Percentiles rank a stretch among this genome's conserved stretches.
Evolutionary conservation across 1,140 invertebrate species (phyloP).

Genomic region (Leptoteleia sp.): DNA sequence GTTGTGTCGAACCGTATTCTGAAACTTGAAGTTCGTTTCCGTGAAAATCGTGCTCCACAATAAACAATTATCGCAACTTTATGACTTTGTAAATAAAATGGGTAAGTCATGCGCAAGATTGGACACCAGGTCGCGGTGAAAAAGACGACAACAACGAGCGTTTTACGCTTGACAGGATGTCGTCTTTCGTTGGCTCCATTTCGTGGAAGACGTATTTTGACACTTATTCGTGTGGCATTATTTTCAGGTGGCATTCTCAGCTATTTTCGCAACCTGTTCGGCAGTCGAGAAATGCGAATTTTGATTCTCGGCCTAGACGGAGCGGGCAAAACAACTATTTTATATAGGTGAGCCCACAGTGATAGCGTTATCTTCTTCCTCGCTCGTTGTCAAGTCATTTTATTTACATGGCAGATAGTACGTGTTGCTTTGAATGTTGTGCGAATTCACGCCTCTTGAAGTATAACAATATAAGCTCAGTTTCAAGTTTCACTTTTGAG

Average conservation of each 20-base stretch:
- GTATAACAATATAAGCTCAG: too few relatives aligned
- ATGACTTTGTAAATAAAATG: constrained; percentile 74
- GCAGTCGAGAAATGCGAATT: constrained; percentile 98
- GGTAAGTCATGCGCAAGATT: constrained; percentile 65
- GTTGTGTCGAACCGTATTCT: too few relatives aligned
- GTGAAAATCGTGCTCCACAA: too few relatives aligned
- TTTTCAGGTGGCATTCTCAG: constrained; percentile 94
- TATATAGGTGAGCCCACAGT: constrained; percentile 87
- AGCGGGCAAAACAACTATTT: constrained; percentile 99
- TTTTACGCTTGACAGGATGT: constrained; percentile 23
- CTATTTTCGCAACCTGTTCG: constrained; percentile 96
- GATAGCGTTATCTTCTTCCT: neutral
- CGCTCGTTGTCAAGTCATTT: constrained; percentile 42
- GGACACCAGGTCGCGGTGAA: neutral
- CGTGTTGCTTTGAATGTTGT: constrained; percentile 6
- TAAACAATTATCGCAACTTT: too few relatives aligned
- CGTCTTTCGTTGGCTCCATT: constrained; percentile 3
- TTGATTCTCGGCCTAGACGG: constrained; percentile 98
- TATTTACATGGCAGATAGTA: constrained; percentile 30
- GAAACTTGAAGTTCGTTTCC: too few relatives aligned
- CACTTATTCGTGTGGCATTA: constrained; percentile 15
- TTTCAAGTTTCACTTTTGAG: too few relatives aligned
- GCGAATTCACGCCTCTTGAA: too few relatives aligned
- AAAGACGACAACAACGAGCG: neutral
- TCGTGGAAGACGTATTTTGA: constrained; percentile 29